A percentile compares a stretch with the other conserved stretches of the same genome.
Conservation (phyloP, 2,888 invertebrate species). For the Tyria jacobaeae region DNA sequence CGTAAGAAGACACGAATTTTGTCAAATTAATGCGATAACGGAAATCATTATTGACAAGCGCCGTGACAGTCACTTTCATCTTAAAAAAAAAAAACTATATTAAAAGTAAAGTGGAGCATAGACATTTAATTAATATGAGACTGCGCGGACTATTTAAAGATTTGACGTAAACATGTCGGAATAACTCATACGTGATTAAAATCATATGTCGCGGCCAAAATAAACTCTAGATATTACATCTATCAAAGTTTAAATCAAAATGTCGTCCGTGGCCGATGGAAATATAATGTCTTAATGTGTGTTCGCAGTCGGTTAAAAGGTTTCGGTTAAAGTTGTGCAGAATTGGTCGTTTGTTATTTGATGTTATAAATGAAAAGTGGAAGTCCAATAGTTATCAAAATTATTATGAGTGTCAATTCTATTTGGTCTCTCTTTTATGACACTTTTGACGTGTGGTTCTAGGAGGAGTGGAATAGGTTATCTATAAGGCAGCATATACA, state of each 20-base stretch:
- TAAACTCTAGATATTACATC: not conserved
- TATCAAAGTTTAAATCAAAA: constrained; percentile 9
- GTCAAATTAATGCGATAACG: not conserved
- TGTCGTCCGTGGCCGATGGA: not conserved
- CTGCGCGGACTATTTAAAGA: constrained; percentile 10
- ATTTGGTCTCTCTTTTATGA: too few species aligned
- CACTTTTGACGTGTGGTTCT: too few species aligned
- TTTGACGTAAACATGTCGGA: constrained; percentile 16
- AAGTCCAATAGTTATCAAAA: too few species aligned
- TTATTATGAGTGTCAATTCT: too few species aligned
- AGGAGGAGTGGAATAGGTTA: too few species aligned
- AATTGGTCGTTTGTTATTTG: not conserved
- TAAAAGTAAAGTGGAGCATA: constrained; percentile 12
- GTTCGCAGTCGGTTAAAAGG: not conserved
- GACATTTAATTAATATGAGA: constrained; percentile 30
- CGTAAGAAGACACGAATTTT: not conserved
- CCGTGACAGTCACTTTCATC: constrained; percentile 3
- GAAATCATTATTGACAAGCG: constrained; percentile 3
- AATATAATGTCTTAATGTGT: constrained; percentile 1
- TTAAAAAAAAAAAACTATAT: not conserved
- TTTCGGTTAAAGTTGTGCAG: not conserved
- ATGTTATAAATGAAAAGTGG: not conserved
- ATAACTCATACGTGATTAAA: constrained; percentile 34
- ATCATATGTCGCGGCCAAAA: constrained; percentile 3
- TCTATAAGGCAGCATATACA: too few species aligned